A percentile compares a stretch with the other conserved stretches of the same genome.
Evolutionary conservation across 2,888 invertebrate genomes (phyloP).

Genomic region (Axea sp.): DNA sequence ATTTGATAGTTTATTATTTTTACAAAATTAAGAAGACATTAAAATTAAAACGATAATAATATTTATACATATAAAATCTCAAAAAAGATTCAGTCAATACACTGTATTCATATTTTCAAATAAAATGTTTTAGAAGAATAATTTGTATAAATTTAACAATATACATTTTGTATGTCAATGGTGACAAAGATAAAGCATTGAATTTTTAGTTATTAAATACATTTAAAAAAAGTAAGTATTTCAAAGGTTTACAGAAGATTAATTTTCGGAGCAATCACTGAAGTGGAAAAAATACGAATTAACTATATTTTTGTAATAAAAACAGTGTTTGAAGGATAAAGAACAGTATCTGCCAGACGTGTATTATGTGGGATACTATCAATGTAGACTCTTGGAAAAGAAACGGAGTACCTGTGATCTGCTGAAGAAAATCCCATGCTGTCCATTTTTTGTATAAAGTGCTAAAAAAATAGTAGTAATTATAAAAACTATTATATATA

Average conservation of each 20-base stretch:
- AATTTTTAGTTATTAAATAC: too few relatives aligned
- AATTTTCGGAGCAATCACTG: neutral
- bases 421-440: conserved; percentile 74
- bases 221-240: neutral
- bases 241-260: too few relatives aligned
- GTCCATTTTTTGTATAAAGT: conserved; percentile 74
- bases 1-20: neutral
- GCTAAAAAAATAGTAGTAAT: conserved; percentile 61
- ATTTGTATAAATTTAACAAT: too few relatives aligned
- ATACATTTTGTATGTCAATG: too few relatives aligned
- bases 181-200: too few relatives aligned
- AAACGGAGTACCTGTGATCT: conserved; percentile 75
- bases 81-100: too few relatives aligned
- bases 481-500: too few relatives aligned
- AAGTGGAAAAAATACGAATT: conserved; percentile 7
- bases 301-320: conserved; percentile 77
- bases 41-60: conserved; percentile 9
- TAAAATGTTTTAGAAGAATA: too few relatives aligned
- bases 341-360: conserved; percentile 73
- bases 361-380: conserved; percentile 72
- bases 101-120: too few relatives aligned
- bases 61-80: conserved; percentile 4
- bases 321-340: conserved; percentile 78
- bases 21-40: conserved; percentile 25
- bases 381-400: conserved; percentile 76